Evolutionary conservation across 2,113 vertebrate genomes (phyloP).

Genomic region (Bubalus kerabau): DNA sequence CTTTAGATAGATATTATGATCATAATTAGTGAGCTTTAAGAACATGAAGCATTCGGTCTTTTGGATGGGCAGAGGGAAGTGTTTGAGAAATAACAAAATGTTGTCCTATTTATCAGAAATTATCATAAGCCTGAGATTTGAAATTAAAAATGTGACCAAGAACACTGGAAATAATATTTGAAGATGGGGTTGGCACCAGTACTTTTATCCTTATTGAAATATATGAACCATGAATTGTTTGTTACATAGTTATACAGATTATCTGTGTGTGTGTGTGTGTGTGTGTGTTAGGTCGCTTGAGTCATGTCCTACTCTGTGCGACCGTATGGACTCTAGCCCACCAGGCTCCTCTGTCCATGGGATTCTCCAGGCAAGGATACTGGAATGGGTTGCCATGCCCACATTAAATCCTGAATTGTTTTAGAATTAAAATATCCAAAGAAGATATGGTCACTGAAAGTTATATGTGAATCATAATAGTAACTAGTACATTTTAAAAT

Average conservation of each 20-base stretch:
- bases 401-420: neutral
- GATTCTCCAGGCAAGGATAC: neutral
- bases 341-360: neutral
- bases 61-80: neutral
- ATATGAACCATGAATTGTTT: neutral
- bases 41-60: neutral
- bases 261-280: neutral
- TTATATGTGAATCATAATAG: neutral
- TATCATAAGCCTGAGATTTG: neutral
- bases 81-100: neutral
- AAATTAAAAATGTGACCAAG: neutral
- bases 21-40: neutral
- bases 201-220: neutral
- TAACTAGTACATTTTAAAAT: slow-evolving; percentile 9
- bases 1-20: neutral
- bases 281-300: neutral
- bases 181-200: neutral
- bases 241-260: neutral
- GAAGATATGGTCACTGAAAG: neutral
- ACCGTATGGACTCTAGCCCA: neutral
- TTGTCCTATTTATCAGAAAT: neutral
- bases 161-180: neutral
- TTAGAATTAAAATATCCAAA: slow-evolving; percentile 7
- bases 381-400: neutral
- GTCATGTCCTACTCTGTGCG: neutral